Conservation (phyloP, 1,140 invertebrate species). For the Ips nitidus region DNA sequence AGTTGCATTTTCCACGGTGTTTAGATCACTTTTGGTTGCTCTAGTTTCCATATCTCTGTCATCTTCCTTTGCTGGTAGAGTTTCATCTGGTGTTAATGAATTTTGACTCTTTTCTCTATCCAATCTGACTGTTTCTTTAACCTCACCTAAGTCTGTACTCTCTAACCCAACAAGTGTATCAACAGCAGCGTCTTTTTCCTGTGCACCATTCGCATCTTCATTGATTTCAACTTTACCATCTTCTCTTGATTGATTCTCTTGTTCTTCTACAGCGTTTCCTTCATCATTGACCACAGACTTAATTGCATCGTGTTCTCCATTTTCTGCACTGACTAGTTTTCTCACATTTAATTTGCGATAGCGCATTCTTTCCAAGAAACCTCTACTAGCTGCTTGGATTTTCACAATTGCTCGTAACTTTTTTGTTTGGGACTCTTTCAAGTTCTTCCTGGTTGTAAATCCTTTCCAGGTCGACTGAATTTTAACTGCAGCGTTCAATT, state of each 20-base stretch:
- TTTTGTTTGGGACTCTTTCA: too few species aligned
- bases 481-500: slow-evolving; percentile 27
- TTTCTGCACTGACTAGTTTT: too few species aligned
- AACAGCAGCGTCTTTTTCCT: too few species aligned
- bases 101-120: neutral
- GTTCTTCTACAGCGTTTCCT: too few species aligned
- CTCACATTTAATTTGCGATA: too few species aligned
- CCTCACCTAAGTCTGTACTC: neutral
- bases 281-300: too few species aligned
- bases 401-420: slow-evolving; percentile 59
- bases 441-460: slow-evolving; percentile 11
- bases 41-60: neutral
- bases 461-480: slow-evolving; percentile 42
- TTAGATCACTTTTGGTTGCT: neutral
- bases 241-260: too few species aligned
- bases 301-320: too few species aligned
- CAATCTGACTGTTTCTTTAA: neutral
- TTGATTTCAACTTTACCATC: too few species aligned
- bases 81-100: neutral
- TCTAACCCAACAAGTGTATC: too few species aligned
- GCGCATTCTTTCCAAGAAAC: slow-evolving; percentile 50
- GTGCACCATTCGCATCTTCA: too few species aligned
- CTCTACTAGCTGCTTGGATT: slow-evolving; percentile 70
- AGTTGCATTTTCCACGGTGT: neutral
- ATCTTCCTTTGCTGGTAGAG: neutral